These are phyloP conservation scores for Odontothrips loti DNA, from an alignment of 2,888 invertebrate species.

Conservation along the genomic window DNA sequence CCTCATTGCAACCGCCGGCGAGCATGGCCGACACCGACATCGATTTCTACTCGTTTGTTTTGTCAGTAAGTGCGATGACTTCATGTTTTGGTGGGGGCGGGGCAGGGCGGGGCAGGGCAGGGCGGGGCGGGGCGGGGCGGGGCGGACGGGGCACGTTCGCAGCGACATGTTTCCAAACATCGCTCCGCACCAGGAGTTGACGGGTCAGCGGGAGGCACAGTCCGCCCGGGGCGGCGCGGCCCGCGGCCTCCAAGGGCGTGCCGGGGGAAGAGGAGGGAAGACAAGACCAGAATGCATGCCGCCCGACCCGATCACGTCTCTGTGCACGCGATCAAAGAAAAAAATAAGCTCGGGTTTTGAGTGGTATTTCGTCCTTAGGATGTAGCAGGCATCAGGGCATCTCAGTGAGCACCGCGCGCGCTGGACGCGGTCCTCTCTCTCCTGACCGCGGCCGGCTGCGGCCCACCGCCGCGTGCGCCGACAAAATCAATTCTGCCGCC, in stretches of 20 bases:
- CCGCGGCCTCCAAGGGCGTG: background rate
- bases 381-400: too few species aligned
- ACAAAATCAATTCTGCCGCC: too few species aligned
- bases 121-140: background rate
- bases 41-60: too few species aligned
- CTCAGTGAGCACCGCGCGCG: too few species aligned
- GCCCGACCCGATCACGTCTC: background rate
- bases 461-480: too few species aligned
- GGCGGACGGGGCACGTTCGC: background rate
- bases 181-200: conserved; percentile 13
- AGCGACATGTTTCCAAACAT: conserved; percentile 16
- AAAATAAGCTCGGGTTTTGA: too few species aligned
- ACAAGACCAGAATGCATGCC: background rate
- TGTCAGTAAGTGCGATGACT: conserved; percentile 13
- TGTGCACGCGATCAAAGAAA: too few species aligned
- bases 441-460: background rate
- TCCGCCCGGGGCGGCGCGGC: background rate
- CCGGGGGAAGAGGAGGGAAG: background rate
- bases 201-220: conserved; percentile 4
- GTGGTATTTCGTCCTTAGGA: too few species aligned
- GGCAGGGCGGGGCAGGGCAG: background rate
- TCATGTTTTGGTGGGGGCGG: background rate
- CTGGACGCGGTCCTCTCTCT: too few species aligned
- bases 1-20: too few species aligned
- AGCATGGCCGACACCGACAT: too few species aligned